phyloP scores from a whole-genome alignment of 23 tunicate species.

The Ascidia mentula region DNA sequence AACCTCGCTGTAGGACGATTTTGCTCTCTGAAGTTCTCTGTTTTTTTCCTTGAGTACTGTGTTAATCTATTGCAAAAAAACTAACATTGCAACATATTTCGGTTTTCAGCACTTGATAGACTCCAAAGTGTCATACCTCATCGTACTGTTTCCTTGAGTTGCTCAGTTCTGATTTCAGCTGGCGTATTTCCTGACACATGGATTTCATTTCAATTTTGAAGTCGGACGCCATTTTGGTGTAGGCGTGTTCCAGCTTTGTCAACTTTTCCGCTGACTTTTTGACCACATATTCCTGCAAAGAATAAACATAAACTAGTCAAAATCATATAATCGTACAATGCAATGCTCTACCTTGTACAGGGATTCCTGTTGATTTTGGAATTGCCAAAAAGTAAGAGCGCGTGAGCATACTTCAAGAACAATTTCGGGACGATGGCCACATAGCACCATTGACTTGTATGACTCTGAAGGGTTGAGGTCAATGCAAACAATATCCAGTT shows the following conservation, averaged over 20 bases:
- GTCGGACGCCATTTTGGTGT: slow-evolving; percentile 49
- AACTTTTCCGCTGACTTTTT: slow-evolving; percentile 42
- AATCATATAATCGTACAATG: not conserved
- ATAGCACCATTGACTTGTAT: slow-evolving; percentile 70
- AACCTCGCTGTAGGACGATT: not conserved
- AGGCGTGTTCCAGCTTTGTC: slow-evolving; percentile 49
- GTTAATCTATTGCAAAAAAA: not conserved
- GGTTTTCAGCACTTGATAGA: too few species aligned
- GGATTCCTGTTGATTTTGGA: slow-evolving; percentile 68
- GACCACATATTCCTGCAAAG: slow-evolving; percentile 27
- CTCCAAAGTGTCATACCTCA: slow-evolving; percentile 41
- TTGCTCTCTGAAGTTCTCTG: not conserved
- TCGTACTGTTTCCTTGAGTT: slow-evolving; percentile 32
- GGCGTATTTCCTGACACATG: slow-evolving; percentile 30
- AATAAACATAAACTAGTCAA: not conserved
- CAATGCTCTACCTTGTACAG: slow-evolving; percentile 37
- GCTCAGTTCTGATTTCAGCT: slow-evolving; percentile 40
- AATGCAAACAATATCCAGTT: slow-evolving; percentile 66
- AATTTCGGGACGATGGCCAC: slow-evolving; percentile 78
- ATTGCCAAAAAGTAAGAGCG: slow-evolving; percentile 68
- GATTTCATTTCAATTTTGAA: slow-evolving; percentile 58
- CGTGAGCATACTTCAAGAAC: slow-evolving; percentile 70
- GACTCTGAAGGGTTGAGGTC: slow-evolving; percentile 74
- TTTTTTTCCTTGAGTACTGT: not conserved
- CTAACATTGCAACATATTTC: not conserved